Evolutionary conservation across 2,888 invertebrate genomes (phyloP).

Genomic region (Callyntrura guangdongensis): DNA sequence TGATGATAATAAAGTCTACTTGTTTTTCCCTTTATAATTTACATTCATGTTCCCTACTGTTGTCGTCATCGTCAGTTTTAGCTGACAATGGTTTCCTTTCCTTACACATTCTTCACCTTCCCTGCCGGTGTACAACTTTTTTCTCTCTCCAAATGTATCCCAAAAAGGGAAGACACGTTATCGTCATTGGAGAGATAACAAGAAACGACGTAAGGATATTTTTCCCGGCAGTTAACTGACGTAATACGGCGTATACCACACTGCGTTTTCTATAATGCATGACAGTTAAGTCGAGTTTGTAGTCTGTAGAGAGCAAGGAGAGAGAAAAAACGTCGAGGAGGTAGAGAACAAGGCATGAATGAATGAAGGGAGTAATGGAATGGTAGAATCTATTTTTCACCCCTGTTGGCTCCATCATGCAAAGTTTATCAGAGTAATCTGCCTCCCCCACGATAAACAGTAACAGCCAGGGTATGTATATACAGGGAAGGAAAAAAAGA

Average conservation of each 20-base stretch:
- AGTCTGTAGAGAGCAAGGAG: conserved; percentile 11
- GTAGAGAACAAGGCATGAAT: conserved; percentile 35
- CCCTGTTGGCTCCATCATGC: conserved; percentile 84
- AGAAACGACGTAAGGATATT: conserved; percentile 54
- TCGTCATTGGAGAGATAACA: conserved; percentile 54
- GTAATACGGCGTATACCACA: conserved; percentile 71
- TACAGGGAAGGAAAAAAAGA: conserved; percentile 9
- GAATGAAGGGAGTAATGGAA: conserved; percentile 77
- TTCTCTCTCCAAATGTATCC: background rate
- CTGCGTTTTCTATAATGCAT: conserved; percentile 74
- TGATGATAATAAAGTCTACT: no score
- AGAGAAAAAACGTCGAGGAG: background rate
- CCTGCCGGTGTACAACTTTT: background rate
- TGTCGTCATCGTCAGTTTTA: no score
- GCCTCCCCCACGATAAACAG: conserved; percentile 78
- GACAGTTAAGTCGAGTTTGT: conserved; percentile 68
- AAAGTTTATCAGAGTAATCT: conserved; percentile 85
- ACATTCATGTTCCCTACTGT: background rate
- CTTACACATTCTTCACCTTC: no score
- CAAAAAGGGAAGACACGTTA: conserved; percentile 15
- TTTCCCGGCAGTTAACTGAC: conserved; percentile 65
- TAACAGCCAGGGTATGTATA: conserved; percentile 14
- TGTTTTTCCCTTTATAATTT: background rate
- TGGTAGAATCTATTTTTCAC: conserved; percentile 84
- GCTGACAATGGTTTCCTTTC: no score